Evolutionary conservation across 2,888 invertebrate genomes (phyloP), one percentile per base, ranked within the genome.

Genomic region (Phorcus lineatus): DNA sequence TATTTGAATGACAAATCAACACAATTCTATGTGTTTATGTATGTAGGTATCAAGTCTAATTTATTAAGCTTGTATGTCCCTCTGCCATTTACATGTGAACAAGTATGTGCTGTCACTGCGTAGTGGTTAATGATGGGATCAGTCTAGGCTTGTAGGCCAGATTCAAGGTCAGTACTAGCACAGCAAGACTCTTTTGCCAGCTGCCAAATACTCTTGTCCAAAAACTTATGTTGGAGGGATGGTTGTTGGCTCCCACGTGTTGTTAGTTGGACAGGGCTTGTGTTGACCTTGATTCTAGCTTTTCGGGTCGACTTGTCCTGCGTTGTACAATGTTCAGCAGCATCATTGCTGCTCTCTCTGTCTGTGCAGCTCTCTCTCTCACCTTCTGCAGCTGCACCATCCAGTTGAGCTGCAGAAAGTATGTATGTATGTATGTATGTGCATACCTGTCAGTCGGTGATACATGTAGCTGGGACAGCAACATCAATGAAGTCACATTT

Each of bases 1-100:
- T 70, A 70, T 70, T 40, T 70, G 70, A 70, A 70, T 36, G 70
- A 70, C 16, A 70, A 70, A 36, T 70, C 19, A 70, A 70, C 70
- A 70, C 70, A 36, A 40, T 19, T 70, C 17, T n/a, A n/a, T 70
- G 70, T 70, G 28, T 47, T 47, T 47, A 11, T 47, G 47, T 47
- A 47, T 47, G 47, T 70, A 31, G 70, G 31, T 70, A 70, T 36
- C 70, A 70, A 70, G 36, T 36, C 28, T 70, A 36, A 70, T 70
- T 70, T 70, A 70, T 70, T 70, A 36, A 40, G 36, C 31, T 70
- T 70, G 70, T 70, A 31, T 70, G 70, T 70, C 17, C 70, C 70
- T 36, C 9, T 16, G 70, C 40, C 36, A 67, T 28, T 24, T 67
- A 67, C 31, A 16, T 67, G 24, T 67, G 67, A 28, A 28, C 62